Conservation (phyloP, 1,140 invertebrate genomes). For the Bombus superbus region DNA sequence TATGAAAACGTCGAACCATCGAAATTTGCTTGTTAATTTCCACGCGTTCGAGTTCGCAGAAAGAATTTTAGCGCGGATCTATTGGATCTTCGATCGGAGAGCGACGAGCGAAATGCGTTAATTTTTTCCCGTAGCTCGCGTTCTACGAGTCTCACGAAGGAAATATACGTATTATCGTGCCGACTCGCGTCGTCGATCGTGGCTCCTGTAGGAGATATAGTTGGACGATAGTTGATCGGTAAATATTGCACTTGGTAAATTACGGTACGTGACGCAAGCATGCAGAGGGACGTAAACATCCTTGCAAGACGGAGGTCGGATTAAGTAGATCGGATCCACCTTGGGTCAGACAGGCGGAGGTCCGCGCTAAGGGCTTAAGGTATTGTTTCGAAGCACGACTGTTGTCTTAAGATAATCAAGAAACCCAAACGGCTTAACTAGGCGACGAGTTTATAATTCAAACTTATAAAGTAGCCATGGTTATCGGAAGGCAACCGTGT, state of each 20-base stretch:
- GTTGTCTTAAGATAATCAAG: slow-evolving; percentile 81
- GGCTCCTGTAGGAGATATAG: background rate
- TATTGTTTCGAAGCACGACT: slow-evolving; percentile 78
- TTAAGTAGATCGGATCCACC: slow-evolving; percentile 78
- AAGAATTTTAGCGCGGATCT: too few species aligned
- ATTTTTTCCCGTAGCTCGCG: too few species aligned
- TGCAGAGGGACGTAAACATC: slow-evolving; percentile 64
- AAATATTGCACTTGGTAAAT: slow-evolving; percentile 65
- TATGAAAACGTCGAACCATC: too few species aligned
- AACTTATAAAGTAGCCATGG: slow-evolving; percentile 15
- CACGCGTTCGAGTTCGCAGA: too few species aligned
- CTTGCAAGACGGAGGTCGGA: slow-evolving; percentile 76
- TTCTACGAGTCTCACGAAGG: too few species aligned
- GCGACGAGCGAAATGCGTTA: too few species aligned
- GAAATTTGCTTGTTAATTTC: too few species aligned
- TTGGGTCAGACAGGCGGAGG: slow-evolving; percentile 76
- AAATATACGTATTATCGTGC: too few species aligned
- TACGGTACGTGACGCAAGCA: slow-evolving; percentile 60
- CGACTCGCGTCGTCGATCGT: background rate
- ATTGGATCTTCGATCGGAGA: too few species aligned
- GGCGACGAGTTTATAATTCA: slow-evolving; percentile 76
- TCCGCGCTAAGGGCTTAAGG: slow-evolving; percentile 75
- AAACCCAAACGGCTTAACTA: slow-evolving; percentile 76
- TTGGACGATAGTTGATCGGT: background rate
- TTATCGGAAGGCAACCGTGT: background rate